Conservation (phyloP, 37 sponge, comb jelly and placozoan species). For the Corticium candelabrum region DNA sequence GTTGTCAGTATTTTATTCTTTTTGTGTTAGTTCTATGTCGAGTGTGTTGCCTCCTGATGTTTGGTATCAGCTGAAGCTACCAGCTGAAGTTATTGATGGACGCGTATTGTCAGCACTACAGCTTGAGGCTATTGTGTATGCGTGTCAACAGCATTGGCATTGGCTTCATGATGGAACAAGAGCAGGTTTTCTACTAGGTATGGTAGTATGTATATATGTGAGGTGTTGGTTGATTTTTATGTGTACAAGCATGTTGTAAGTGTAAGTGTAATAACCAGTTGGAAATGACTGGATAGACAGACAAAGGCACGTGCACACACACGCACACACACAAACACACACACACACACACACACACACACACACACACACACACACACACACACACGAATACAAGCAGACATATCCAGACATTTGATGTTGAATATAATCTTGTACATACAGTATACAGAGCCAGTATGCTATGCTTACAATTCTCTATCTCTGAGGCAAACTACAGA, state of each 20-base stretch:
- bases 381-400: too few relatives aligned
- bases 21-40: slow-evolving; percentile 57
- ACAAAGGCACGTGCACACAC: neutral
- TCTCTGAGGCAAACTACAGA: too few relatives aligned
- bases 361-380: slow-evolving; percentile 5
- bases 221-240: neutral
- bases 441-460: too few relatives aligned
- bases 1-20: neutral
- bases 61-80: slow-evolving; percentile 75
- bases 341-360: too few relatives aligned
- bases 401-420: too few relatives aligned
- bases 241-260: neutral
- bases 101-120: slow-evolving; percentile 68
- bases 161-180: slow-evolving; percentile 62
- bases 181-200: slow-evolving; percentile 81
- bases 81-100: slow-evolving; percentile 38
- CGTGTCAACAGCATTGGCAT: slow-evolving; percentile 92
- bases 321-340: too few relatives aligned
- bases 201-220: slow-evolving; percentile 7
- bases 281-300: neutral
- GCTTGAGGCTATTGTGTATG: slow-evolving; percentile 83
- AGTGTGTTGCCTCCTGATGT: slow-evolving; percentile 84
- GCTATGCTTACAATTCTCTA: too few relatives aligned
- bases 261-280: neutral
- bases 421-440: too few relatives aligned